Percentiles rank a stretch among this genome's conserved stretches.
Conservation (phyloP, 1,140 invertebrate genomes). For the Drosophila albomicans region DNA sequence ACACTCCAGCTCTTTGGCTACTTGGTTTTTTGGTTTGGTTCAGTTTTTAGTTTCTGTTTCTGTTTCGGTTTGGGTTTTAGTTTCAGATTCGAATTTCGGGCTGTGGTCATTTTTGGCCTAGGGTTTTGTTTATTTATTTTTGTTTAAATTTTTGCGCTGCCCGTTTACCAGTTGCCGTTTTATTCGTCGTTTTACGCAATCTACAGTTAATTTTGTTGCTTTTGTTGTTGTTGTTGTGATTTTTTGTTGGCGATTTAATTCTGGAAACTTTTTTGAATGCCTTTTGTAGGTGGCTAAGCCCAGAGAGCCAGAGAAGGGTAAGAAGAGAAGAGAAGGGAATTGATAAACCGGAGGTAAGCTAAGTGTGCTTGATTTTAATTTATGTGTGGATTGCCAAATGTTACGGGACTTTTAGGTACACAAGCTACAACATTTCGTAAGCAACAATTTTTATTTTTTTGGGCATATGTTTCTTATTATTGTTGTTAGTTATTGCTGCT, state of each 20-base stretch:
- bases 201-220: constrained; percentile 67
- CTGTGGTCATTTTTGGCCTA: constrained; percentile 45
- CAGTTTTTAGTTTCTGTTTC: constrained; percentile 46
- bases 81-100: constrained; percentile 46
- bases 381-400: constrained; percentile 68
- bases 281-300: constrained; percentile 28
- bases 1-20: constrained; percentile 4
- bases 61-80: constrained; percentile 61
- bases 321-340: neutral
- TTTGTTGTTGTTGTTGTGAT: constrained; percentile 2
- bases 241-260: constrained; percentile 58
- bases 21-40: constrained; percentile 39
- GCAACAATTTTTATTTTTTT: constrained; percentile 42
- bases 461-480: constrained; percentile 38
- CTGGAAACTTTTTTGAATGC: constrained; percentile 46
- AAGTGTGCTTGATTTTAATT: constrained; percentile 61
- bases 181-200: constrained; percentile 62
- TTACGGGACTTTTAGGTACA: constrained; percentile 50
- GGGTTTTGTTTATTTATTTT: constrained; percentile 71
- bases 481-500: neutral
- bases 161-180: constrained; percentile 31
- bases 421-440: constrained; percentile 36
- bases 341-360: constrained; percentile 10
- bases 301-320: constrained; percentile 1
- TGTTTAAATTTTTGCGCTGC: constrained; percentile 34